Evolutionary conservation across 2,888 invertebrate genomes (phyloP).

Genomic region (Stomorhina lunata): DNA sequence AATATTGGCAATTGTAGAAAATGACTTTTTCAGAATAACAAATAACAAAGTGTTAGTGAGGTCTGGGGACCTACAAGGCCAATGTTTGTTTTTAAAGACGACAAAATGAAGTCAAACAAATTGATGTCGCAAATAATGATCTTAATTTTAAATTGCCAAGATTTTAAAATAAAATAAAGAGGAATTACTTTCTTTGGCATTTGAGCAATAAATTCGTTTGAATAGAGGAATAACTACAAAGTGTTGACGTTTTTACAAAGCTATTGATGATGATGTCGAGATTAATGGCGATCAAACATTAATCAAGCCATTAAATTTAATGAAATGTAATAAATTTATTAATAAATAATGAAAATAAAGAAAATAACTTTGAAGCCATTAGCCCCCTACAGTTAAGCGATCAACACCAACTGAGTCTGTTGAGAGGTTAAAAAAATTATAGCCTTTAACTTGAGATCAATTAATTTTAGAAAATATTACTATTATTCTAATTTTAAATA

Average conservation of each 20-base stretch:
- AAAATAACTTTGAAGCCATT: background rate
- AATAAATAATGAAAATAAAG: background rate
- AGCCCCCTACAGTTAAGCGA: conserved; percentile 51
- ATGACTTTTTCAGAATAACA: too few relatives aligned
- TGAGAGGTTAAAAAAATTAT: conserved; percentile 17
- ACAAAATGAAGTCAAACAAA: too few relatives aligned
- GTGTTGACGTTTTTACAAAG: conserved; percentile 66
- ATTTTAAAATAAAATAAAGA: conserved; percentile 24
- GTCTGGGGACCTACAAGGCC: too few relatives aligned
- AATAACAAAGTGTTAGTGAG: conserved; percentile 19
- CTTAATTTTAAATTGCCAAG: conserved; percentile 16
- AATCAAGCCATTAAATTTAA: background rate
- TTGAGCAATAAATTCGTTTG: conserved; percentile 26
- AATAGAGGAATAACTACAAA: conserved; percentile 48
- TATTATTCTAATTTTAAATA: too few relatives aligned
- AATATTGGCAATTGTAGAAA: too few relatives aligned
- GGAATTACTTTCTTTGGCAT: background rate
- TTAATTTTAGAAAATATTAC: too few relatives aligned
- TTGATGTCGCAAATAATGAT: background rate
- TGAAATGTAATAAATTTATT: conserved; percentile 20
- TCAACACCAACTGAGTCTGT: conserved; percentile 51
- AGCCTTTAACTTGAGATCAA: too few relatives aligned
- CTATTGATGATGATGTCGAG: conserved; percentile 35
- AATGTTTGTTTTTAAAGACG: background rate
- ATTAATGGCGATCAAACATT: background rate